Evolutionary conservation across 2,888 invertebrate genomes (phyloP).

Genomic region (Cephus spinipes): DNA sequence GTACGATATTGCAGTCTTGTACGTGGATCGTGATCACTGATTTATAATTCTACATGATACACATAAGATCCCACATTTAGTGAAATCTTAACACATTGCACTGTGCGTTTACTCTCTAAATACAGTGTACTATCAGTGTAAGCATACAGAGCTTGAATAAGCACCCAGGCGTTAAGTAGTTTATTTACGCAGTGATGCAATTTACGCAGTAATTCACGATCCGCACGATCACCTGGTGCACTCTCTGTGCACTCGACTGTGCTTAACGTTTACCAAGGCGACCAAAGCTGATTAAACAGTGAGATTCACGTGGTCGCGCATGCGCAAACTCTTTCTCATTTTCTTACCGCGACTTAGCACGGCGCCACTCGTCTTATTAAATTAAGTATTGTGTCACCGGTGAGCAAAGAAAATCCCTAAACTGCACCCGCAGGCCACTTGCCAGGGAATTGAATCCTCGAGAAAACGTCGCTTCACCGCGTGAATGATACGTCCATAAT

Average conservation of each 20-base stretch:
- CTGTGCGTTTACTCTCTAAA: not conserved
- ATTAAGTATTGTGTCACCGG: not conserved
- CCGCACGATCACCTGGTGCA: not conserved
- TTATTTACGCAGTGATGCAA: not conserved
- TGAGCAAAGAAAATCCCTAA: not conserved
- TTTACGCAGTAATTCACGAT: not conserved
- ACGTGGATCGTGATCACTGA: too few species aligned
- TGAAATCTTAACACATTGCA: not conserved
- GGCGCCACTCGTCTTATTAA: not conserved
- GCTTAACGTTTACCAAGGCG: not conserved
- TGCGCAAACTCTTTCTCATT: not conserved
- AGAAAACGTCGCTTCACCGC: not conserved
- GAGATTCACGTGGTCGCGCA: not conserved
- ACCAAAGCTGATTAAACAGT: not conserved
- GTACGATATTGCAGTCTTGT: too few species aligned
- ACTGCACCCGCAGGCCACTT: not conserved
- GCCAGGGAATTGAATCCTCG: not conserved
- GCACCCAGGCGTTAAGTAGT: not conserved
- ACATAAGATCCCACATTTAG: not conserved
- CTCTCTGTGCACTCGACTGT: not conserved
- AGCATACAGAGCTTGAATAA: not conserved
- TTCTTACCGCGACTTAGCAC: not conserved
- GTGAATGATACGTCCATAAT: not conserved
- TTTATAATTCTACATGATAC: too few species aligned
- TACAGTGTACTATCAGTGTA: not conserved